Percentiles rank a stretch among this genome's conserved stretches.
These are phyloP conservation scores for Melanotaenia duboulayi DNA, from an alignment of 2,113 vertebrate species.

Conservation along the genomic window DNA sequence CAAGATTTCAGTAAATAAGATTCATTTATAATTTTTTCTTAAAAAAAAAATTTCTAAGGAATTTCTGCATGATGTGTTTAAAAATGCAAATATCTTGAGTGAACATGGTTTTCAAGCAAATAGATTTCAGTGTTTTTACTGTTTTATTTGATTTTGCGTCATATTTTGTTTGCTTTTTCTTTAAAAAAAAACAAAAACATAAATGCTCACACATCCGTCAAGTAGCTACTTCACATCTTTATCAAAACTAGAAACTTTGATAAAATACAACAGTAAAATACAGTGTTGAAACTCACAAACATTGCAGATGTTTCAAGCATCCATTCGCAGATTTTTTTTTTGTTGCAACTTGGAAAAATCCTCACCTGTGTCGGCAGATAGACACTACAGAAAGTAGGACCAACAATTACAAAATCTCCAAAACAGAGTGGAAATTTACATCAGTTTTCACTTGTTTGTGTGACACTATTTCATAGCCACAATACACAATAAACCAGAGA, in stretches of 20 bases:
- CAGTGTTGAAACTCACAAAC: conserved; percentile 7
- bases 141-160: background rate
- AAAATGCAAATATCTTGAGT: background rate
- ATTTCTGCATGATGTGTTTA: too few species aligned
- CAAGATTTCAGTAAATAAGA: too few species aligned
- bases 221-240: conserved; percentile 3
- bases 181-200: background rate
- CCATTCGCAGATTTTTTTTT: background rate
- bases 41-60: too few species aligned
- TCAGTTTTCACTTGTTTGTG: background rate
- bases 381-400: conserved; percentile 27
- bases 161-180: background rate
- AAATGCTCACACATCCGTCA: conserved; percentile 13
- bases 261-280: conserved; percentile 18
- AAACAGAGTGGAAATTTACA: conserved; percentile 32
- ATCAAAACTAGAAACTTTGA: conserved; percentile 35
- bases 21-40: too few species aligned
- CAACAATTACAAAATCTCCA: conserved; percentile 2
- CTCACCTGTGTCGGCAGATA: conserved; percentile 4
- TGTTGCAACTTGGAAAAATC: background rate
- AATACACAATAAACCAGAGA: conserved; percentile 37
- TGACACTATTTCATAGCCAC: conserved; percentile 38
- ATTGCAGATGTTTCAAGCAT: background rate
- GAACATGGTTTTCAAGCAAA: background rate
- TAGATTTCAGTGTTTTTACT: too few species aligned